These are phyloP conservation scores for Leptestheria dahalacensis DNA, from an alignment of 1,140 invertebrate genomes.

Conservation along the genomic window DNA sequence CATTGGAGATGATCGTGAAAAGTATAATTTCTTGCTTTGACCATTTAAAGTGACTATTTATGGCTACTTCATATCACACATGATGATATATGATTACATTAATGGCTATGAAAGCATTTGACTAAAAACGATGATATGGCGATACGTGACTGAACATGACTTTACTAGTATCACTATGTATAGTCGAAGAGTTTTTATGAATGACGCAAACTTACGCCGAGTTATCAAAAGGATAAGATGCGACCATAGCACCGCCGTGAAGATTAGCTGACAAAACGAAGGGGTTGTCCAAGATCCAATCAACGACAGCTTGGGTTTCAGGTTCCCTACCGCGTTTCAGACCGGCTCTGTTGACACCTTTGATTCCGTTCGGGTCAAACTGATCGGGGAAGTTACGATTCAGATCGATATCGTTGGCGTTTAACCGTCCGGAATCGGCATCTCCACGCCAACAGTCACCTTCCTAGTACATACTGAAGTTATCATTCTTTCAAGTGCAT, in stretches of 20 bases:
- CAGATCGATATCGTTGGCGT: conserved; percentile 61
- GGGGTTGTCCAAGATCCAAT: conserved; percentile 66
- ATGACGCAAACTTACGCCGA: conserved; percentile 36
- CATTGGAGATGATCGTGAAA: too few relatives aligned
- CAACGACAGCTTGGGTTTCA: conserved; percentile 86
- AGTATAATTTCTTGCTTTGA: too few relatives aligned
- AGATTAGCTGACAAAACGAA: conserved; percentile 85
- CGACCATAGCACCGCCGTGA: conserved; percentile 80
- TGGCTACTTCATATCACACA: too few relatives aligned
- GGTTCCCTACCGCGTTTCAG: conserved; percentile 43
- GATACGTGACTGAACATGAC: too few relatives aligned
- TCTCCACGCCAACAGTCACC: conserved; percentile 54
- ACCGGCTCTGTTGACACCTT: conserved; percentile 14
- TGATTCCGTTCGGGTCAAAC: conserved; percentile 31
- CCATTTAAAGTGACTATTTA: too few relatives aligned
- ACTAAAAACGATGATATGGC: too few relatives aligned
- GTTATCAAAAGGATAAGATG: conserved; percentile 79
- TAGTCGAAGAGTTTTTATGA: conserved; percentile 1
- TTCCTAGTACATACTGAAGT: too few relatives aligned
- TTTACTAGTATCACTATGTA: too few relatives aligned
- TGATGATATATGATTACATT: too few relatives aligned
- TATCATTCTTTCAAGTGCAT: too few relatives aligned
- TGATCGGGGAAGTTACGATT: conserved; percentile 84
- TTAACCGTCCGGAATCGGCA: conserved; percentile 51
- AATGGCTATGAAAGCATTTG: too few relatives aligned